Evolutionary conservation across 2,888 invertebrate species (phyloP), one percentile per base, ranked within the genome.

Genomic region (Enoplolaimus lenunculus): DNA sequence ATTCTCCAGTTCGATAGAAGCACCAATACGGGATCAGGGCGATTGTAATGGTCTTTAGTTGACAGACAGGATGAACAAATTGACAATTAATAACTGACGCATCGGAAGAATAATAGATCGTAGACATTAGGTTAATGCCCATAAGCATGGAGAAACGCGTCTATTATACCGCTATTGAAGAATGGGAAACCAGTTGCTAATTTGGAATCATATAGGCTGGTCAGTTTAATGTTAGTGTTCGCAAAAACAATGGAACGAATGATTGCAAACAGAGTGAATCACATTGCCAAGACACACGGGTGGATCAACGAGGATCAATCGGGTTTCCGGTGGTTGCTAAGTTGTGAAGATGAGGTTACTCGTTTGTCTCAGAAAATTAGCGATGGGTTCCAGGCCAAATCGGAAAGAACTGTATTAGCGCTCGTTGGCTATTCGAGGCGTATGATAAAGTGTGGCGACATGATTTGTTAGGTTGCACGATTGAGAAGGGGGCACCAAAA

Each of bases 301-400:
- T 57, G 57, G 57, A 16, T 57, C 57, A 21, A n/a, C n/a, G n/a
- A 57, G 16, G n/a, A 57, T 57, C 57, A 57, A n/a, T 16, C 57
- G 16, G 57, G 57, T 16, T 57, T 57, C 57, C 16, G 57, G 57
- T 16, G 16, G 57, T 16, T 16, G 57, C 57, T 21, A 16, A n/a
- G 57, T 16, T 57, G 57, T n/a, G 57, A 57, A 57, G 57, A 57
- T n/a, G 16, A 57, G n/a, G 57, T 57, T 57, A n/a, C n/a, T 57
- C 57, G 57, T 16, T n/a, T 57, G 57, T n/a, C n/a, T n/a, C n/a
- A n/a, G n/a, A n/a, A n/a, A n/a, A n/a, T n/a, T n/a, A n/a, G n/a
- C n/a, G n/a, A 57, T n/a, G 57, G 57, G n/a, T 57, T 57, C 57
- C 57, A 57, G 57, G 57, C 57, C 16, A 57, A n/a, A 57, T n/a